These are phyloP conservation scores for Mohoua ochrocephala DNA, from an alignment of 2,113 vertebrate species.

Conservation along the genomic window DNA sequence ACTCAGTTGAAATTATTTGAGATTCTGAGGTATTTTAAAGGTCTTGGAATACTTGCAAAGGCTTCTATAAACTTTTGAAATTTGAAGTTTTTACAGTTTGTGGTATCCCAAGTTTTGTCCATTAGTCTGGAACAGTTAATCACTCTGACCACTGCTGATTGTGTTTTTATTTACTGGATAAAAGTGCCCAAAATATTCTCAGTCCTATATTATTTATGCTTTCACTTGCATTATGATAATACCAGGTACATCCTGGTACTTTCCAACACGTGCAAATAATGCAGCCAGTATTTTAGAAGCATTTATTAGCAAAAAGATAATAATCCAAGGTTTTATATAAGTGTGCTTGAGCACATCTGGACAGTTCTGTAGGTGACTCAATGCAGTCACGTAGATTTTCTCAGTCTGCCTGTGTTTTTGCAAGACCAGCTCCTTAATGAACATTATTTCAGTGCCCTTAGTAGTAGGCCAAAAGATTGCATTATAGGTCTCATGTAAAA, in stretches of 20 bases:
- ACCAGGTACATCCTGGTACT: background rate
- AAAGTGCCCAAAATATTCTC: background rate
- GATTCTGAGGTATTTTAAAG: too few species aligned
- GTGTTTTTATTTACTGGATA: background rate
- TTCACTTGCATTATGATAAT: background rate
- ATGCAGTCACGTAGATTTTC: background rate
- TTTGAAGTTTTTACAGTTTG: too few species aligned
- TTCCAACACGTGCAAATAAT: background rate
- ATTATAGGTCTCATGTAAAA: background rate
- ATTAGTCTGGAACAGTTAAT: too few species aligned
- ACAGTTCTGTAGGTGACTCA: background rate
- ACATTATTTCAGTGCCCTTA: background rate
- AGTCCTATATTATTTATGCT: background rate
- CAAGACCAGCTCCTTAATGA: background rate
- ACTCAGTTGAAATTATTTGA: too few species aligned
- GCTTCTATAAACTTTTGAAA: too few species aligned
- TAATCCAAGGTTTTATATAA: background rate
- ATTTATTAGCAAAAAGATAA: background rate
- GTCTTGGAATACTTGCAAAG: too few species aligned
- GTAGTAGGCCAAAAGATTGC: background rate
- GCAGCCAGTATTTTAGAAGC: background rate
- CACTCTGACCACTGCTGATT: too few species aligned
- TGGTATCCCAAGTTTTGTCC: too few species aligned
- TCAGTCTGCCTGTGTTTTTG: background rate
- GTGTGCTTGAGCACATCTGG: background rate